Evolutionary conservation across 1,140 invertebrate genomes (phyloP), one percentile per base, ranked within the genome.

Genomic region (Stenopsyche tienmushanensis): DNA sequence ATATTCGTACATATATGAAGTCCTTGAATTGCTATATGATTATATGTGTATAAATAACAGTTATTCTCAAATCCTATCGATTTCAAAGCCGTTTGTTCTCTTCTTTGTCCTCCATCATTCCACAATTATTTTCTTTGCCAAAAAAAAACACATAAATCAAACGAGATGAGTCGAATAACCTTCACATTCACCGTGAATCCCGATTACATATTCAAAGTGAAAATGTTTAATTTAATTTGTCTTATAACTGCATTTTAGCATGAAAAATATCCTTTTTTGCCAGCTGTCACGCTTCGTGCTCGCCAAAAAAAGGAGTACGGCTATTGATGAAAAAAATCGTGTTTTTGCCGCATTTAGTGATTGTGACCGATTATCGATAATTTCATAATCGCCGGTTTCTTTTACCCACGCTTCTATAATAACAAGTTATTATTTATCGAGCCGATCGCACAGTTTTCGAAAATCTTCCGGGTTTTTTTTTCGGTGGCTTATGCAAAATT

Each of bases 401-500:
- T 47, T 20, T 47, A 47, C 44, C 44, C 44, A 47, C 44, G 44
- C n/a, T n/a, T n/a, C n/a, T n/a, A n/a, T n/a, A n/a, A 47, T 47
- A 47, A 47, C 44, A 7, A 20, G 18, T 18, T 15, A 18, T 47
- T 9, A 47, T 15, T 47, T 47, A 34, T 34, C 5, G 29, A 34
- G n/a, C n/a, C n/a, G n/a, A n/a, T n/a, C n/a, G n/a, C n/a, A n/a
- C n/a, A n/a, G n/a, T n/a, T n/a, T n/a, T n/a, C n/a, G n/a, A n/a
- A n/a, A n/a, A n/a, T 47, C 44, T 47, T 47, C 44, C 44, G 44
- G 8, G 44, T 47, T 47, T 47, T 15, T 8, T 47, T n/a, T n/a
- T n/a, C n/a, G n/a, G n/a, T n/a, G n/a, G n/a, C n/a, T n/a, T n/a
- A n/a, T n/a, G n/a, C n/a, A n/a, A n/a, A n/a, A n/a, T n/a, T n/a